A percentile compares a stretch with the other conserved stretches of the same genome.
These are phyloP conservation scores for Cathartes aura DNA, from an alignment of 2,113 vertebrate genomes.

Conservation along the genomic window DNA sequence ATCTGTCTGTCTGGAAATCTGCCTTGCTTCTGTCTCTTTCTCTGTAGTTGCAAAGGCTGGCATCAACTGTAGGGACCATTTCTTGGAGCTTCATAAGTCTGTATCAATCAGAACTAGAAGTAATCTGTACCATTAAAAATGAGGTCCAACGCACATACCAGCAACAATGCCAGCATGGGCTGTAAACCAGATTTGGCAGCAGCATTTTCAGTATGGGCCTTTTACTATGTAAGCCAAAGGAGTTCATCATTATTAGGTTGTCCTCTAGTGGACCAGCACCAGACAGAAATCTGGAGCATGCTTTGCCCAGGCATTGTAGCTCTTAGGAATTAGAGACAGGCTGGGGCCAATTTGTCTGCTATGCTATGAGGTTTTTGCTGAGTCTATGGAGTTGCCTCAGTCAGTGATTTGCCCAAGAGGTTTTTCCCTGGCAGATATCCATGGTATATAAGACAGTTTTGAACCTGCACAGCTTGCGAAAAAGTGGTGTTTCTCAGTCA, in stretches of 20 bases:
- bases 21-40: background rate
- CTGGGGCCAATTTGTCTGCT: background rate
- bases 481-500: background rate
- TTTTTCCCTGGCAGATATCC: background rate
- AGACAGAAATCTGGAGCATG: background rate
- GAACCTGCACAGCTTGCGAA: background rate
- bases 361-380: background rate
- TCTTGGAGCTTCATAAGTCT: background rate
- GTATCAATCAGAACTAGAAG: background rate
- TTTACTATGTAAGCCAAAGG: background rate
- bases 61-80: background rate
- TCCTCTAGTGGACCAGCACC: conserved; percentile 27
- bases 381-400: background rate
- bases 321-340: background rate
- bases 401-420: background rate
- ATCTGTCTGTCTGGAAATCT: background rate
- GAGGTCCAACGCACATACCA: background rate
- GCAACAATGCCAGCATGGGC: background rate
- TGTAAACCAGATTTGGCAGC: background rate
- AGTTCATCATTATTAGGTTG: conserved; percentile 31
- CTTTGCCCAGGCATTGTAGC: background rate
- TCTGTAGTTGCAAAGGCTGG: background rate
- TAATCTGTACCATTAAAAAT: background rate
- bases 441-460: background rate
- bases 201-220: background rate